These are phyloP conservation scores for Grus americana DNA, from an alignment of 2,113 vertebrate genomes.

Conservation along the genomic window DNA sequence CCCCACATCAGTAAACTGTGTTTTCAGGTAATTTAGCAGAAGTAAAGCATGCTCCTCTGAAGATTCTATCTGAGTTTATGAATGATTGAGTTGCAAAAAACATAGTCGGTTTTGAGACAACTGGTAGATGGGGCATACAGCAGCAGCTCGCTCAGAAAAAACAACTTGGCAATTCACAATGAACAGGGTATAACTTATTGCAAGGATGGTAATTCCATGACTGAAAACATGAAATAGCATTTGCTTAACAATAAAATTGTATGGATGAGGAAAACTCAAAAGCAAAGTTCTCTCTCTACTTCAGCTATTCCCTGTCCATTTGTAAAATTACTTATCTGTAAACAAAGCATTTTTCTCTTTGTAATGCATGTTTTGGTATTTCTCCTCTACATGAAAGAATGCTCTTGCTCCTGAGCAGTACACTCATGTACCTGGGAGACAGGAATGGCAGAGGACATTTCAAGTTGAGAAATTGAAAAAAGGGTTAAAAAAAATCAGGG, in stretches of 20 bases:
- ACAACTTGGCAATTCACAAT: not conserved
- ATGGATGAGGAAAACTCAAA: not conserved
- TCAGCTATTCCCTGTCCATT: not conserved
- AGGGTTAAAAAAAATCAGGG: not conserved
- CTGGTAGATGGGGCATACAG: not conserved
- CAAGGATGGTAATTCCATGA: fast-evolving
- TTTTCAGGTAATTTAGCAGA: not conserved
- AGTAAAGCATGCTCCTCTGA: not conserved
- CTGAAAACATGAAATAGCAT: not conserved
- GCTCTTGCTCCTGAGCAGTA: not conserved
- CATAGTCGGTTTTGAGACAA: not conserved
- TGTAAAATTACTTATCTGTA: not conserved
- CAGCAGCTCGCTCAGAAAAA: not conserved
- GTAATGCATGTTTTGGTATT: not conserved
- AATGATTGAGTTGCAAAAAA: not conserved
- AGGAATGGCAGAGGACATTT: not conserved
- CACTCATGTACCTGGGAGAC: not conserved
- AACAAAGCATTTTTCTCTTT: not conserved
- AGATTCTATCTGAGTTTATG: not conserved
- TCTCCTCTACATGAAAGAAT: not conserved
- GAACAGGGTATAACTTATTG: not conserved
- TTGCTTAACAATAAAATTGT: not conserved
- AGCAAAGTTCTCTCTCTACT: not conserved
- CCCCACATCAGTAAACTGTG: not conserved
- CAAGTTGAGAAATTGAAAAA: not conserved